phyloP scores from a whole-genome alignment of 2,113 vertebrate genomes.

The Callocephalon fimbriatum region DNA sequence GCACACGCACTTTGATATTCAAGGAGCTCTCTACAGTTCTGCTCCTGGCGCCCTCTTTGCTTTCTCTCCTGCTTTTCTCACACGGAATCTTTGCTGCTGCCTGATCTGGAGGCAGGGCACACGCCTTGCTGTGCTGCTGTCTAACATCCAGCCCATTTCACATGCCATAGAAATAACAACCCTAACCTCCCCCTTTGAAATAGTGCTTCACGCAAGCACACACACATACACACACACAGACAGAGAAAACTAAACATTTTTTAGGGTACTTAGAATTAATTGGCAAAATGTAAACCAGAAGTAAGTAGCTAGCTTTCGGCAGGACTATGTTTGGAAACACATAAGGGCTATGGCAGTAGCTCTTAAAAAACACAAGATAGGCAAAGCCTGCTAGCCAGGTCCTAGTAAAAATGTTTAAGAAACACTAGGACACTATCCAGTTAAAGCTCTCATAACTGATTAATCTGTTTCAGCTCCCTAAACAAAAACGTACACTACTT shows the following conservation, averaged over 20 bases:
- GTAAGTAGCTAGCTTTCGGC: not conserved
- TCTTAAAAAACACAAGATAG: not conserved
- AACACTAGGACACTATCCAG: not conserved
- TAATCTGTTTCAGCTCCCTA: not conserved
- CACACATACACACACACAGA: not conserved
- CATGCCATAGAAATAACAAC: not conserved
- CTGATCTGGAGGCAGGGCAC: not conserved
- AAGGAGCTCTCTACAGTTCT: not conserved
- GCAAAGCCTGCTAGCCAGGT: not conserved
- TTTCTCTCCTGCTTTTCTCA: not conserved
- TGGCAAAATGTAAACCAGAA: conserved; percentile 36
- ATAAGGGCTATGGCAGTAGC: not conserved
- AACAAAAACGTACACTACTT: not conserved
- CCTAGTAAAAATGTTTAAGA: not conserved
- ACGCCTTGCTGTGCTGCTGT: not conserved
- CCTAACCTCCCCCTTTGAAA: not conserved
- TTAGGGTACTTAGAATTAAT: not conserved
- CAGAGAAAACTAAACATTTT: not conserved
- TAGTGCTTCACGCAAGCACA: not conserved
- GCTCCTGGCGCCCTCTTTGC: not conserved
- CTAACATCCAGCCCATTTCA: conserved; percentile 14
- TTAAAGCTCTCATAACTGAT: not conserved
- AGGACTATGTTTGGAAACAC: not conserved
- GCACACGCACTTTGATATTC: not conserved
- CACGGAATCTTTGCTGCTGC: not conserved